Conservation (phyloP, 2,888 invertebrate genomes). For the Dicyrtoma fusca region DNA sequence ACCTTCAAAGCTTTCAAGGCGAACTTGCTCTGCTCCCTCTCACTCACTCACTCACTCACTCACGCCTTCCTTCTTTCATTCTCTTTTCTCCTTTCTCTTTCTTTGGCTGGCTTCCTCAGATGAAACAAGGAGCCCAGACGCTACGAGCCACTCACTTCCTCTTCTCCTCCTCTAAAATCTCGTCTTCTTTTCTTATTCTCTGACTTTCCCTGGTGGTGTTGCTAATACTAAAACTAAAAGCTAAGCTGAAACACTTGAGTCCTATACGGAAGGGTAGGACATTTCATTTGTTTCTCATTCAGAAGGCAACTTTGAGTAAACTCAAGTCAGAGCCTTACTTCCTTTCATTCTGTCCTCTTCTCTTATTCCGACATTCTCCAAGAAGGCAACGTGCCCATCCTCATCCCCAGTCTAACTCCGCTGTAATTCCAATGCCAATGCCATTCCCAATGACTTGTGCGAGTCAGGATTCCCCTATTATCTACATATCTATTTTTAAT, state of each 20-base stretch:
- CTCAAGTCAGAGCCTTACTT: conserved; percentile 16
- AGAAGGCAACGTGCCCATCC: background rate
- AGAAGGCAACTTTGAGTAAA: conserved; percentile 14
- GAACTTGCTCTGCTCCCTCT: background rate
- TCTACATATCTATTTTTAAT: too few relatives aligned
- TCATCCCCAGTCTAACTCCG: background rate
- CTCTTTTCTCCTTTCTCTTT: conserved; percentile 16
- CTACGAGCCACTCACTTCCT: background rate
- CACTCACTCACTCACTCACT: conserved; percentile 38
- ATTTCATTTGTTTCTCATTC: conserved; percentile 10
- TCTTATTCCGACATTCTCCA: background rate
- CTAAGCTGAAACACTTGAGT: conserved; percentile 7
- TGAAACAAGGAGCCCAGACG: background rate
- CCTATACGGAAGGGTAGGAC: background rate
- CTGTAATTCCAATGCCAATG: background rate
- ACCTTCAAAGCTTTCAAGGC: too few relatives aligned
- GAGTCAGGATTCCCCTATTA: too few relatives aligned
- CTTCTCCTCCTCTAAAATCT: conserved; percentile 4
- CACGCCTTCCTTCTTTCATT: conserved; percentile 30
- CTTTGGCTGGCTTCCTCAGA: conserved; percentile 14
- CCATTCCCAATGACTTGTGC: conserved; percentile 1
- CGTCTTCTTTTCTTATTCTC: background rate
- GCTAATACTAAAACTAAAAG: background rate
- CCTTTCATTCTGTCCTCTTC: conserved; percentile 23
- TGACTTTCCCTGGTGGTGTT: background rate